A percentile compares a stretch with the other conserved stretches of the same genome.
Conservation (phyloP, 2,113 vertebrate genomes). For the Microtus pennsylvanicus region DNA sequence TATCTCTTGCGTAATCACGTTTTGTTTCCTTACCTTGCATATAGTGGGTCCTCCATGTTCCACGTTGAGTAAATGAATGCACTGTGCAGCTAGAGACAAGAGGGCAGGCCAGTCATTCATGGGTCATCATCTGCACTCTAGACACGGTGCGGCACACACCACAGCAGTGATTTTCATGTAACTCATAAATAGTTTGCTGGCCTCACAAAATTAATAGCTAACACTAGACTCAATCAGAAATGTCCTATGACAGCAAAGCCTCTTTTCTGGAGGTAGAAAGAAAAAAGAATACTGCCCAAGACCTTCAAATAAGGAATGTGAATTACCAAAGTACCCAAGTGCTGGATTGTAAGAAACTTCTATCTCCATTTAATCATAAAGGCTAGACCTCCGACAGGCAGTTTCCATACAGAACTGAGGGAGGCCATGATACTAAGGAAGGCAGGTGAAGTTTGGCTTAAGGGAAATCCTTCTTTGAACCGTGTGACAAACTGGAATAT, state of each 20-base stretch:
- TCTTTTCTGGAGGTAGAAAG: neutral
- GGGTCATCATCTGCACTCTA: neutral
- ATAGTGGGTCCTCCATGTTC: neutral
- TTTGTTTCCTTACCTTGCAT: neutral
- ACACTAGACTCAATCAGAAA: neutral
- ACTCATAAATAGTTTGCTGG: constrained; percentile 3
- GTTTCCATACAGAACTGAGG: neutral
- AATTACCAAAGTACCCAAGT: neutral
- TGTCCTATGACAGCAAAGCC: constrained; percentile 49
- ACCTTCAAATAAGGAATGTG: neutral
- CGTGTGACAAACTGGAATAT: neutral
- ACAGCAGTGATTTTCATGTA: constrained; percentile 47
- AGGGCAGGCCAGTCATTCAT: neutral
- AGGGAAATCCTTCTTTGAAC: neutral
- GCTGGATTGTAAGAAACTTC: neutral
- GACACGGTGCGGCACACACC: rapidly evolving
- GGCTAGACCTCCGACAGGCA: neutral
- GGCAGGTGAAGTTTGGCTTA: neutral
- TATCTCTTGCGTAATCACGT: neutral
- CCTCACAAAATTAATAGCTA: constrained; percentile 26
- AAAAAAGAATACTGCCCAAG: neutral
- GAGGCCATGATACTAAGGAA: neutral
- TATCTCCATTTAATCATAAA: neutral
- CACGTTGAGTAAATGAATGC: neutral
- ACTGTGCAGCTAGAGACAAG: neutral